Base-by-base conservation (phyloP, 2,797 vertebrate species). In the Dermochelys coriacea region DNA sequence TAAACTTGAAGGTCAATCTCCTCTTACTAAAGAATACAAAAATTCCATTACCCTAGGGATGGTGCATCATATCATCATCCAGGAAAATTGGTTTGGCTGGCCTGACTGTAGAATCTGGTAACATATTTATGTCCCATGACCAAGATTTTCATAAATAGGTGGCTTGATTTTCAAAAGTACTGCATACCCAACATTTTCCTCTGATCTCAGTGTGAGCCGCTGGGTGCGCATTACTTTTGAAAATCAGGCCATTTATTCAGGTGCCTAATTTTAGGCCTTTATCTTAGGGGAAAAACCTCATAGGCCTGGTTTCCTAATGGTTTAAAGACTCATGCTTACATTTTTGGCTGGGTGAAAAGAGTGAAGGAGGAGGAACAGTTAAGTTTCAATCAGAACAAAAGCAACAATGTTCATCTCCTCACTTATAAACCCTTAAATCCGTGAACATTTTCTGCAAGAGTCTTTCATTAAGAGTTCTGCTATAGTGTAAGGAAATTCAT, bases 401-500 rank as follows among this genome's bases (percentile, higher is more conserved):
- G 29, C 75, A 34, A 74, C 74, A 74, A 5, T 0, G 4, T 79
- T 74, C 86, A 23, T 29, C 80, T 92, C 79, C 21, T 21, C 51
- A 85, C 92, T 64, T 84, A 93, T 8, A 91, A 95, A 94, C 74
- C 89, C 93, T 92, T 85, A 92, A 93, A 89, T 91, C 93, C 81
- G 89, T 16, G 84, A 90, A 88, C 68, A 86, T 95, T 93, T 97
- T 97, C 96, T 71, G 81, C 96, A 93, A 96, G 71, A 96, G 86
- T 51, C 87, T 84, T 93, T 97, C 95, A 97, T 94, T 92, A 97
- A 84, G 19, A 79, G 95, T 80, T 93, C 80, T 75, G 89, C 59
- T 57, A 87, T 88, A 92, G 37, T 31, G 52, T 95, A 96, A 97
- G 97, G 96, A 94, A 97, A 98, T 97, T 93, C 96, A 97, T 94